Base-by-base conservation (phyloP, 1,140 invertebrate genomes). In the Lepidostoma basale region DNA sequence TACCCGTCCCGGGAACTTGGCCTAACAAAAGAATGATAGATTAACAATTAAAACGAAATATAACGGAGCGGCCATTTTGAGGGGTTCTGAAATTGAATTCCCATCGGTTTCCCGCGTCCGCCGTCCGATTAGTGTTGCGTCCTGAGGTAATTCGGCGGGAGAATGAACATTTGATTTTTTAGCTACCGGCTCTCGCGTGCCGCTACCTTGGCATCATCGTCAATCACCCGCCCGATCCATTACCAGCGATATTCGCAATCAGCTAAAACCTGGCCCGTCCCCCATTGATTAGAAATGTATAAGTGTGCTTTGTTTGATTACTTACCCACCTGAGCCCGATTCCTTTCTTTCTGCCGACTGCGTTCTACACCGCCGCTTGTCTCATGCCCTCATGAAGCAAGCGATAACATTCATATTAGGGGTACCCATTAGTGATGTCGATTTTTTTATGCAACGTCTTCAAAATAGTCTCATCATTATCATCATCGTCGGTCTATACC, bases 191-290 rank as follows among this genome's bases (percentile, higher is more conserved):
- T 40, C 59, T 45, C 39, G 59, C 39, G 59, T 62, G 59, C 40
- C 16, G 40, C n/a, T 39, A 62, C 44, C 39, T 62, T 45, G 23
- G 26, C 22, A 62, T 62, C 39, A 45, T 44, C 59, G 59, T 62
- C 39, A 62, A 62, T 62, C 59, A 62, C 20, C 28, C 59, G 14
- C 14, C 59, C 22, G 59, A 45, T 62, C 59, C 59, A 62, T 62
- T 62, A 59, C 56, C 14, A 59, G 26, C 39, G 36, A 62, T 62
- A 62, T 62, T 62, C 45, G 59, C 59, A 62, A 62, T 62, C 59
- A 62, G 59, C 39, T 62, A 30, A 62, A 62, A 59, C 28, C 25
- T 18, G n/a, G 14, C 26, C 39, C 14, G 10, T 25, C 36, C 42
- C 39, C 23, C 39, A 45, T 62, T 62, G 59, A 62, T 62, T 62